Conservation (phyloP, 2,888 invertebrate genomes). For the Apodemia duryi region DNA sequence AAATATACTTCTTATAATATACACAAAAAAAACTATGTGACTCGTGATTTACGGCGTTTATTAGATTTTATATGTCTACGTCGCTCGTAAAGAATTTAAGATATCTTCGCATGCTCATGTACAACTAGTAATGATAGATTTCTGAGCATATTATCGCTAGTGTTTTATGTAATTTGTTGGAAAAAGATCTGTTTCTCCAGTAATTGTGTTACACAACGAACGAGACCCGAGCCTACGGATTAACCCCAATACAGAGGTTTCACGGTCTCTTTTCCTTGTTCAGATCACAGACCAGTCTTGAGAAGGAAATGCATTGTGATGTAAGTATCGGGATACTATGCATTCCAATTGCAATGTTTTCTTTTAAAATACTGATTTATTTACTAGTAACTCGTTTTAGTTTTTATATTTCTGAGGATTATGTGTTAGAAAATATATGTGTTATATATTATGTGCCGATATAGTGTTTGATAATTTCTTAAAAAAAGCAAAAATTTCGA, state of each 20-base stretch:
- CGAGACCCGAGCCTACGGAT: constrained; percentile 27
- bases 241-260: constrained; percentile 36
- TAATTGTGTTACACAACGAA: constrained; percentile 33
- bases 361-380: constrained; percentile 6
- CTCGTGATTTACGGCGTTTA: neutral
- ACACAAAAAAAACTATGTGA: too few relatives aligned
- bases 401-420: too few relatives aligned
- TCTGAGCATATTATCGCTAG: neutral
- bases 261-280: constrained; percentile 52
- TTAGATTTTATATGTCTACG: neutral
- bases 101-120: neutral
- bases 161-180: constrained; percentile 28
- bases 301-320: constrained; percentile 49
- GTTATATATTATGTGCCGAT: too few relatives aligned
- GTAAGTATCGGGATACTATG: constrained; percentile 31
- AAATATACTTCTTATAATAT: too few relatives aligned
- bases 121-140: neutral
- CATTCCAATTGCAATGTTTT: constrained; percentile 13
- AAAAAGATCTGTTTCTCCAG: constrained; percentile 23
- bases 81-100: neutral
- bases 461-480: too few relatives aligned
- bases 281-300: constrained; percentile 34
- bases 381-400: neutral
- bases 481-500: too few relatives aligned
- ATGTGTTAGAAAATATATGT: too few relatives aligned